These are phyloP conservation scores for Eupleurogrammus muticus DNA, from an alignment of 2,797 vertebrate genomes.

Conservation along the genomic window DNA sequence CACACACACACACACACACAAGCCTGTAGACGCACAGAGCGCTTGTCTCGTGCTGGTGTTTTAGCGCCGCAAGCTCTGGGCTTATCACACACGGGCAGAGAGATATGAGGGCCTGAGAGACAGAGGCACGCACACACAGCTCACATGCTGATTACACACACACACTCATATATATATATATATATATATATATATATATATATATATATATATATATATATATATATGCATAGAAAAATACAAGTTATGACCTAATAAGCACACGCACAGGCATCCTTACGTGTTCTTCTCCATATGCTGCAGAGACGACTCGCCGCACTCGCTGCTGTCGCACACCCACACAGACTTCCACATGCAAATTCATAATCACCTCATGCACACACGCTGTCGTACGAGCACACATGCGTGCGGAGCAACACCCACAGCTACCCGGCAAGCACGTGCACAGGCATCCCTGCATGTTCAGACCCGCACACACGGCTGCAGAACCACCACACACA, in stretches of 20 bases:
- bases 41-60: constrained; percentile 79
- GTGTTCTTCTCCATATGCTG: constrained; percentile 65
- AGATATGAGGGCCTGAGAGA: constrained; percentile 77
- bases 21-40: constrained; percentile 69
- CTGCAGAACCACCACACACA: constrained; percentile 33
- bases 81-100: constrained; percentile 82
- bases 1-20: constrained; percentile 45
- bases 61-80: constrained; percentile 77
- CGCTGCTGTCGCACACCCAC: constrained; percentile 56
- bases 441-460: constrained; percentile 14
- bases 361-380: constrained; percentile 21
- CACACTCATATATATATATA: constrained; percentile 12
- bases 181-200: too few species aligned
- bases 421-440: constrained; percentile 18
- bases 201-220: constrained; percentile 17
- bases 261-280: constrained; percentile 65
- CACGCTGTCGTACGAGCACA: not conserved
- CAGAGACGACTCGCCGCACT: constrained; percentile 33
- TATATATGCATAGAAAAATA: constrained; percentile 44
- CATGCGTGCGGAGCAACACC: constrained; percentile 8
- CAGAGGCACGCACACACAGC: constrained; percentile 32
- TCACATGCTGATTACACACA: constrained; percentile 54
- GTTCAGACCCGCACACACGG: constrained; percentile 47
- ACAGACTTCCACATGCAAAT: constrained; percentile 58
- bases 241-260: constrained; percentile 70